These are phyloP conservation scores for Sebastes minor DNA, from an alignment of 2,797 vertebrate genomes.

Conservation along the genomic window DNA sequence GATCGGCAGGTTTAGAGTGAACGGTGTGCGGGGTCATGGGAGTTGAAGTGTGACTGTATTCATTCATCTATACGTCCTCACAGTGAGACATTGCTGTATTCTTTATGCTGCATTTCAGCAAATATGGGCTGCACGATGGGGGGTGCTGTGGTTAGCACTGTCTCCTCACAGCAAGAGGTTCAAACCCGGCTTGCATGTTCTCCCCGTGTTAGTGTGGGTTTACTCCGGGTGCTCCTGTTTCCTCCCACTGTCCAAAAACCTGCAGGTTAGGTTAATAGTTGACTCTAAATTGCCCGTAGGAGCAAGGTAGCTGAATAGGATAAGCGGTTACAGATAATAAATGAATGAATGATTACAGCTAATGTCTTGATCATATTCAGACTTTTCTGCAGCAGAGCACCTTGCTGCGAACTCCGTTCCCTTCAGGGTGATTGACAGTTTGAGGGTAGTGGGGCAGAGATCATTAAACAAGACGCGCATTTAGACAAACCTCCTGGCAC, in stretches of 20 bases:
- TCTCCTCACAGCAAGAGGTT: no score
- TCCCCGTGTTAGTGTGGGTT: no score
- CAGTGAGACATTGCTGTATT: not conserved
- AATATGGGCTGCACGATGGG: no score
- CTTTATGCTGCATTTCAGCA: not conserved
- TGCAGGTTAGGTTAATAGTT: no score
- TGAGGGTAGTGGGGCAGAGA: constrained; percentile 71
- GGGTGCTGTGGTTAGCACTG: no score
- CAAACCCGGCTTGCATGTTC: no score
- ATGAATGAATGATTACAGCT: not conserved
- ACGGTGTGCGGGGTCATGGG: not conserved
- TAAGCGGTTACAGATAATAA: no score
- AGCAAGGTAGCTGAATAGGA: no score
- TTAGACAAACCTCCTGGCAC: constrained; percentile 49
- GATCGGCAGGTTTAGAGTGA: not conserved
- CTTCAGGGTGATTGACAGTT: constrained; percentile 67
- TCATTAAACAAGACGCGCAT: constrained; percentile 45
- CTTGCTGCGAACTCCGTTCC: not conserved
- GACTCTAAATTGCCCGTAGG: no score
- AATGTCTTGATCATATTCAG: not conserved
- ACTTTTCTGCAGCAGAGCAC: not conserved
- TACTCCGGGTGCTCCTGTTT: no score
- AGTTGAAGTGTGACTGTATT: not conserved
- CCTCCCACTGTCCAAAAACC: no score
- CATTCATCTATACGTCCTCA: no score